phyloP scores from a whole-genome alignment of 1,140 invertebrate species.

The Pogonus chalceus region DNA sequence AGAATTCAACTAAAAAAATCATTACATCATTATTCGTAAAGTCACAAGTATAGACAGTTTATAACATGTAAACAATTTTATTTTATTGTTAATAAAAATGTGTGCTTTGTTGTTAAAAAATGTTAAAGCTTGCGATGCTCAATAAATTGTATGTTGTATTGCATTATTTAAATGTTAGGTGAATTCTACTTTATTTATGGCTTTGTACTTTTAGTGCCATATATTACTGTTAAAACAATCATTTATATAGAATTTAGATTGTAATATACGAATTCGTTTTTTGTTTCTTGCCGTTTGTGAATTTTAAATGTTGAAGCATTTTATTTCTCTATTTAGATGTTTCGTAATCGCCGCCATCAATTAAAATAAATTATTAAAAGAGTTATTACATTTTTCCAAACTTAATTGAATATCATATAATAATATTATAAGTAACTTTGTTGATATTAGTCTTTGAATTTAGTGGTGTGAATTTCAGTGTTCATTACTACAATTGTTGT shows the following conservation, averaged over 20 bases:
- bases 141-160: too few species aligned
- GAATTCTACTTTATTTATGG: background rate
- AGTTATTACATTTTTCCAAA: too few species aligned
- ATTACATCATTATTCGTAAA: too few species aligned
- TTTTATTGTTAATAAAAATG: too few species aligned
- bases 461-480: background rate
- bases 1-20: too few species aligned
- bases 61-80: too few species aligned
- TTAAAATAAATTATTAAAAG: too few species aligned
- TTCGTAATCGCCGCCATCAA: background rate
- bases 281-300: background rate
- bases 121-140: too few species aligned
- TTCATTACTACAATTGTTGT: background rate
- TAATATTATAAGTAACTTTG: background rate
- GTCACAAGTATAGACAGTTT: too few species aligned
- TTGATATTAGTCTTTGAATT: background rate
- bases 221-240: slow-evolving; percentile 4
- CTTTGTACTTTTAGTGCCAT: slow-evolving; percentile 6
- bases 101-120: too few species aligned
- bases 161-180: too few species aligned
- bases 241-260: too few species aligned
- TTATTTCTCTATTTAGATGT: background rate
- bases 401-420: background rate
- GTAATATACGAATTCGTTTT: background rate
- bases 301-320: background rate